phyloP scores from a whole-genome alignment of 92 coral and sea anemone genomes.

The Epizoanthus fatuus region DNA sequence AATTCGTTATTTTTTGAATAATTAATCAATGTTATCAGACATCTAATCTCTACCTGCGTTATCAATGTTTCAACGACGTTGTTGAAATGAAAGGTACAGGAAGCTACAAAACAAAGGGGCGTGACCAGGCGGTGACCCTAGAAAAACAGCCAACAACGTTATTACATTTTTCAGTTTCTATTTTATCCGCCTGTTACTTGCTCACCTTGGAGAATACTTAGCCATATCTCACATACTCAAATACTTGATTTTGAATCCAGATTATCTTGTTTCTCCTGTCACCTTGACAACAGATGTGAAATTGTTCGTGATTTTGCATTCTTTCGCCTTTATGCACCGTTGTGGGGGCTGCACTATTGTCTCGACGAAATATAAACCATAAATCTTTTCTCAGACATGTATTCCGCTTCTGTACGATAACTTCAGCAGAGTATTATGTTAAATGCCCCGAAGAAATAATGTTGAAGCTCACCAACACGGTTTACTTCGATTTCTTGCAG shows the following conservation, averaged over 20 bases:
- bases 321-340: not conserved
- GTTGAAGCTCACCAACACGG: not conserved
- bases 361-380: conserved; percentile 36
- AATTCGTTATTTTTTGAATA: not conserved
- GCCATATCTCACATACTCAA: not conserved
- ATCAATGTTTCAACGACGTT: not conserved
- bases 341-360: conserved; percentile 20
- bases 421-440: not conserved
- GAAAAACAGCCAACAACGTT: not conserved
- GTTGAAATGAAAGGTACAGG: not conserved
- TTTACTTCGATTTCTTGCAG: conserved; percentile 29
- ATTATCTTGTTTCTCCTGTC: not conserved
- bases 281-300: conserved; percentile 32
- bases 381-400: conserved; percentile 24
- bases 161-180: not conserved
- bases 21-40: conserved; percentile 14
- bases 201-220: not conserved
- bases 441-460: not conserved
- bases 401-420: not conserved
- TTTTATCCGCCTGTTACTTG: not conserved
- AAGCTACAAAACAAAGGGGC: conserved; percentile 29
- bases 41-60: conserved; percentile 1
- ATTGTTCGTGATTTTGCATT: conserved; percentile 6
- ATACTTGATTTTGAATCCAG: conserved; percentile 3
- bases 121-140: conserved; percentile 7